Conservation (phyloP, 1,140 invertebrate species). For the Nebria ingens region DNA sequence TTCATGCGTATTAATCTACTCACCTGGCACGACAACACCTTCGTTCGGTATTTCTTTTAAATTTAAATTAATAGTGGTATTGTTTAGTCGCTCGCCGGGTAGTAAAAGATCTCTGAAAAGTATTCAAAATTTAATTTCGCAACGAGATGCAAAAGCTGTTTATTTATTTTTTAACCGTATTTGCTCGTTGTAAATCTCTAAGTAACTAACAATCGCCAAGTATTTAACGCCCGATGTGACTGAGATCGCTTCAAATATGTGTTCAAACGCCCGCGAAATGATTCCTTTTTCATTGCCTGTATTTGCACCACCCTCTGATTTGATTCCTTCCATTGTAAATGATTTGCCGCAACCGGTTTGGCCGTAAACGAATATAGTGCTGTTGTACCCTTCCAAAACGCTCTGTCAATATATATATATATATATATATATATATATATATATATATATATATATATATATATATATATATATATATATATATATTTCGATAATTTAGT, state of each 20-base stretch:
- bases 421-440: conserved; percentile 9
- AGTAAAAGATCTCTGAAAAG: conserved; percentile 28
- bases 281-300: conserved; percentile 50
- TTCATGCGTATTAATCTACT: conserved; percentile 14
- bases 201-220: conserved; percentile 80
- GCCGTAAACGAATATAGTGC: conserved; percentile 79
- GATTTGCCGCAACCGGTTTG: conserved; percentile 80
- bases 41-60: conserved; percentile 71
- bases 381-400: conserved; percentile 78
- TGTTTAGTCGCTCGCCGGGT: conserved; percentile 26
- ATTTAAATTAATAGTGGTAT: conserved; percentile 38
- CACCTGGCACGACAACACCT: conserved; percentile 71
- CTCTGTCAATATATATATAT: too few species aligned
- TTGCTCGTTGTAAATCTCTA: conserved; percentile 91
- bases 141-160: conserved; percentile 32
- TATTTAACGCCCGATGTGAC: conserved; percentile 72
- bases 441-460: not conserved
- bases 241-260: conserved; percentile 85
- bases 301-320: conserved; percentile 24
- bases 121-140: conserved; percentile 1
- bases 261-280: conserved; percentile 80
- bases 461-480: not conserved
- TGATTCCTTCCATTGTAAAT: conserved; percentile 71
- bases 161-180: conserved; percentile 59
- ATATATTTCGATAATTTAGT: not conserved